These are phyloP conservation scores for Aspidiotus rigidus DNA, from an alignment of 2,888 invertebrate genomes.

Conservation along the genomic window DNA sequence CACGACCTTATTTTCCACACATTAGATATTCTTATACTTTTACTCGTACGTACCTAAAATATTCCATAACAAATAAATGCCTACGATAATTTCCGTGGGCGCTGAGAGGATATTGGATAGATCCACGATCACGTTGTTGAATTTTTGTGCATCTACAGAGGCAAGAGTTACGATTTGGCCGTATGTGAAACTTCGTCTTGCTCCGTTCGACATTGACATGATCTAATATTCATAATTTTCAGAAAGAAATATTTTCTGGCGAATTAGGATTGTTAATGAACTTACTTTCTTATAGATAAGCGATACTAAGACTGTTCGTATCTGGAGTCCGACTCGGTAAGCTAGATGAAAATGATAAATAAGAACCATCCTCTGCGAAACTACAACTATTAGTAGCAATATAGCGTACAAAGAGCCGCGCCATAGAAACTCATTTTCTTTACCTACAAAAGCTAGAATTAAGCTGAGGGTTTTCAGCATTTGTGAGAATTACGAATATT, in stretches of 20 bases:
- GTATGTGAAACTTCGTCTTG: slow-evolving; percentile 44
- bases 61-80: slow-evolving; percentile 48
- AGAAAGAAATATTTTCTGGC: too few relatives aligned
- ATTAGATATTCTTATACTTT: slow-evolving; percentile 39
- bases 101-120: slow-evolving; percentile 47
- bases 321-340: slow-evolving; percentile 50
- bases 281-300: slow-evolving; percentile 49
- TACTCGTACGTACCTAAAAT: slow-evolving; percentile 42
- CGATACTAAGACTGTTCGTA: slow-evolving; percentile 48
- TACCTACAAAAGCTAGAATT: slow-evolving; percentile 14
- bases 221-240: slow-evolving; percentile 37
- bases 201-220: slow-evolving; percentile 43
- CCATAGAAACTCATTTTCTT: slow-evolving; percentile 44
- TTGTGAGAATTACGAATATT: too few relatives aligned
- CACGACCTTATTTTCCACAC: not conserved
- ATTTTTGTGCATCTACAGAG: slow-evolving; percentile 47
- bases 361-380: slow-evolving; percentile 48
- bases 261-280: not conserved
- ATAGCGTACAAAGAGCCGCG: slow-evolving; percentile 51
- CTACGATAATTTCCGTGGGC: slow-evolving; percentile 49
- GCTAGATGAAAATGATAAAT: slow-evolving; percentile 50
- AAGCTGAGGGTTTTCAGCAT: too few relatives aligned
- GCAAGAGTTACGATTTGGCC: slow-evolving; percentile 49
- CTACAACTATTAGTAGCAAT: slow-evolving; percentile 47
- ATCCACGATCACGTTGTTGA: slow-evolving; percentile 45